Evolutionary conservation across 2,797 vertebrate genomes (phyloP).

Genomic region (Sebastes kiyomatsui): DNA sequence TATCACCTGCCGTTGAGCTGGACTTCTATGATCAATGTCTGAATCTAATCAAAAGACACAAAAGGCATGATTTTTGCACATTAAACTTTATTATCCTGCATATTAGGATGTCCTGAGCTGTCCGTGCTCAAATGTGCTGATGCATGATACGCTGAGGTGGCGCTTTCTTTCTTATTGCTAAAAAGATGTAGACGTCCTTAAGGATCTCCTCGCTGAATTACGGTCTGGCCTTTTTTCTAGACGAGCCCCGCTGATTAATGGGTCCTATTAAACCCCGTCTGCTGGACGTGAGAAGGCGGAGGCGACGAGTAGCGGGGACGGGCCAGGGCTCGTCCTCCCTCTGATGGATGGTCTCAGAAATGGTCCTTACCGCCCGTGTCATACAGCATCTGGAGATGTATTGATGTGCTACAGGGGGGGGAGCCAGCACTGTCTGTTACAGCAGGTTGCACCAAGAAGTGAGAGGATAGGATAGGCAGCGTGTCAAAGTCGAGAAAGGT

Average conservation of each 20-base stretch:
- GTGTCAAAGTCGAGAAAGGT: not conserved
- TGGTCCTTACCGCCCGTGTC: slow-evolving; percentile 76
- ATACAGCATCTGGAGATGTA: slow-evolving; percentile 70
- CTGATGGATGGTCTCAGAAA: slow-evolving; percentile 79
- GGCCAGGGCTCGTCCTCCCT: slow-evolving; percentile 42
- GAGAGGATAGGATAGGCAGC: not conserved
- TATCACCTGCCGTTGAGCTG: slow-evolving; percentile 46
- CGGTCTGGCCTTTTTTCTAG: slow-evolving; percentile 56
- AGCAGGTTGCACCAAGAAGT: slow-evolving; percentile 39
- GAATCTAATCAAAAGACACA: slow-evolving; percentile 20
- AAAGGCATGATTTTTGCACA: slow-evolving; percentile 8
- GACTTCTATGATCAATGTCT: slow-evolving; percentile 30
- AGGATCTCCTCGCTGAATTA: slow-evolving; percentile 46
- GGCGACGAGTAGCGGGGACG: slow-evolving; percentile 49
- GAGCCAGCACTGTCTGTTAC: slow-evolving; percentile 13
- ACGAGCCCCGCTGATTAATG: slow-evolving; percentile 76
- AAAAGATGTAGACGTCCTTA: slow-evolving; percentile 48
- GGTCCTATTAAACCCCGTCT: slow-evolving; percentile 77
- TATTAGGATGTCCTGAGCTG: not conserved
- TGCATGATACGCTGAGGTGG: not conserved
- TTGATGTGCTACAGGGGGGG: slow-evolving; percentile 51
- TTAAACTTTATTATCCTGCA: not conserved
- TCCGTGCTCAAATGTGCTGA: slow-evolving; percentile 20
- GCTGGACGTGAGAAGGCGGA: slow-evolving; percentile 54
- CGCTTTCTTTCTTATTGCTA: slow-evolving; percentile 8